Conservation (phyloP, 2,797 vertebrate species). For the Lagorchestes hirsutus region DNA sequence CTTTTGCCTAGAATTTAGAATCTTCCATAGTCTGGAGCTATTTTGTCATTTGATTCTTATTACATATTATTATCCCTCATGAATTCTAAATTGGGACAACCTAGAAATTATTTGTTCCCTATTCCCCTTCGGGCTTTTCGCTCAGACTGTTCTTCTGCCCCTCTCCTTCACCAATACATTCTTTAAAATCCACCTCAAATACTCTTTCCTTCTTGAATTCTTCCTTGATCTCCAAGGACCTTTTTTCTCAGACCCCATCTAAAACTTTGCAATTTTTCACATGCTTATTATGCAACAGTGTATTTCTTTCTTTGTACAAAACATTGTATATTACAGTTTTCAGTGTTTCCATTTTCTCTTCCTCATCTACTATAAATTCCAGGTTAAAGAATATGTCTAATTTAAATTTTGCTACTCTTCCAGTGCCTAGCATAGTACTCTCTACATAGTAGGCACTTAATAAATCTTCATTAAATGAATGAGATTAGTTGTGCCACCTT, state of each 20-base stretch:
- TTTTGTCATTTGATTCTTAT: neutral
- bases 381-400: neutral
- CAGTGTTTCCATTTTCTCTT: neutral
- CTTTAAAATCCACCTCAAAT: neutral
- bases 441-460: neutral
- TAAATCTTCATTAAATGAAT: neutral
- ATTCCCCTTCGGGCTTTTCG: neutral
- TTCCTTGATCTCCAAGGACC: neutral
- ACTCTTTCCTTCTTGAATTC: neutral
- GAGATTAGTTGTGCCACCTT: neutral
- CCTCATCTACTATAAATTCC: neutral
- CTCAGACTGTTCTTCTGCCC: neutral
- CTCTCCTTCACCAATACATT: neutral
- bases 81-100: neutral
- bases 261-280: neutral
- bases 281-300: neutral
- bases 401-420: neutral
- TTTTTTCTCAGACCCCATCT: neutral
- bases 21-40: neutral
- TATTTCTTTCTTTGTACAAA: neutral
- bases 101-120: neutral
- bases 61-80: neutral
- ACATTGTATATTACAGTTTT: neutral
- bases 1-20: neutral
- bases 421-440: neutral